Evolutionary conservation across 2,113 vertebrate genomes (phyloP), one percentile per base, ranked within the genome.

Genomic region (Lethenteron reissneri): DNA sequence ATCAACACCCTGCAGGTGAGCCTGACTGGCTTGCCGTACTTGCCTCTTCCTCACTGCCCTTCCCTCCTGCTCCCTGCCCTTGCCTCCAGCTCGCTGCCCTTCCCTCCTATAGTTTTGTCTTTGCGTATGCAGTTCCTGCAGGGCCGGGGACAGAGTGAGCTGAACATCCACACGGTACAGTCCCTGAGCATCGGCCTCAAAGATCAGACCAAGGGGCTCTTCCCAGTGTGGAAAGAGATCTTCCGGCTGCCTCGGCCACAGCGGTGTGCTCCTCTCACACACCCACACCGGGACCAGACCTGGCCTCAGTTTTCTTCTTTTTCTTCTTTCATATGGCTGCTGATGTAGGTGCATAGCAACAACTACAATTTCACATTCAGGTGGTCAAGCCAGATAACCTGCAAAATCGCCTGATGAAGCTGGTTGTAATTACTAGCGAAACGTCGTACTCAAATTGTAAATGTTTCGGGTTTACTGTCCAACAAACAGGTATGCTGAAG

Each of bases 141-240:
- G 0, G 68, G 88, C 4, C 83, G 79, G 6, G 92, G 94, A 3
- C 81, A 81, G 77, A 87, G 81, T 76, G 83, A 87, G 70, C 79
- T 99, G 73, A 86, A 79, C 0, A 2, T 83, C 70, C 82, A 72
- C 71, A 81, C 77, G 0, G 84, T 99, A 73, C 88, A 87, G 80
- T 79, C 78, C 0, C 73, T 88, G 59, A 83, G 75, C 6, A 76
- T 95, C 0, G 94, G 94, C 56, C 80, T 91, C 77, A 99, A 99
- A 78, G 94, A 99, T 80, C 88, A 92, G 76, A 92, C 89, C 78
- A 95, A 88, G 75, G 88, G 92, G 6, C 80, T 99, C 0, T 99
- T 99, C 80, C 81, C 85, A 2, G 80, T 92, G 72, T 99, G 94
- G 94, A 91, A 96, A 70, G 90, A 90, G 73, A 83, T 95, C 72